Evolutionary conservation across 1,140 invertebrate genomes (phyloP).

Genomic region (Drosophila insularis): DNA sequence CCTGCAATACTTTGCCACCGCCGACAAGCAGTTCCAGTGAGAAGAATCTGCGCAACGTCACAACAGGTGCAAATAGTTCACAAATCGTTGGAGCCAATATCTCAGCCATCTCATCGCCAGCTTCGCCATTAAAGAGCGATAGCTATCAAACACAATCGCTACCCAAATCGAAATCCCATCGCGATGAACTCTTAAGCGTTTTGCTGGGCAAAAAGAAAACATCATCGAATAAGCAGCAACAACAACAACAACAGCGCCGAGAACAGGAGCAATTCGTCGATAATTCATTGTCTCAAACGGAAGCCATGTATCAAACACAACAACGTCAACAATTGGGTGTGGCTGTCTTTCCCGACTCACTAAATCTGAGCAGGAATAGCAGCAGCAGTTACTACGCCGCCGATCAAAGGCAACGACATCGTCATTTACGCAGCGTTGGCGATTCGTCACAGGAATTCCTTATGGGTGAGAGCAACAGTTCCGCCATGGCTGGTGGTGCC

Average conservation of each 20-base stretch:
- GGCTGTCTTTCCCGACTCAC: slow-evolving; percentile 65
- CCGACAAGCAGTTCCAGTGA: slow-evolving; percentile 70
- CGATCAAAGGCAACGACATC: slow-evolving; percentile 28
- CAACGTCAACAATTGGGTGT: slow-evolving; percentile 69
- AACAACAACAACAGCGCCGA: slow-evolving; percentile 3
- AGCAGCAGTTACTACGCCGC: slow-evolving; percentile 54
- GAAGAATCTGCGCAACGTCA: slow-evolving; percentile 71
- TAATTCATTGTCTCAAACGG: slow-evolving; percentile 4
- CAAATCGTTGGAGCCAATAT: background rate
- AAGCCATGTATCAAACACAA: slow-evolving; percentile 62
- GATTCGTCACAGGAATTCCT: slow-evolving; percentile 74
- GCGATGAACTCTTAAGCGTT: slow-evolving; percentile 70
- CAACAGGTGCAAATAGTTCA: slow-evolving; percentile 22
- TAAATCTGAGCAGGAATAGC: slow-evolving; percentile 56
- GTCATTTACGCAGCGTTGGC: slow-evolving; percentile 66
- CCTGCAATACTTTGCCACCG: slow-evolving; percentile 64
- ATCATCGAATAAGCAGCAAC: slow-evolving; percentile 51
- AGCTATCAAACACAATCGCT: slow-evolving; percentile 75
- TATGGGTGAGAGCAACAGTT: slow-evolving; percentile 30
- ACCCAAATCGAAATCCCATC: slow-evolving; percentile 76
- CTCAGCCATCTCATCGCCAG: slow-evolving; percentile 50
- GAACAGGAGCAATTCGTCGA: slow-evolving; percentile 12
- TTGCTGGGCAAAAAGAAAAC: slow-evolving; percentile 63
- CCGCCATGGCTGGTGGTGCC: too few species aligned
- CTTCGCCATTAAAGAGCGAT: slow-evolving; percentile 52